Evolutionary conservation across 92 coral and sea anemone genomes (phyloP).

Genomic region (Micromussa lordhowensis): DNA sequence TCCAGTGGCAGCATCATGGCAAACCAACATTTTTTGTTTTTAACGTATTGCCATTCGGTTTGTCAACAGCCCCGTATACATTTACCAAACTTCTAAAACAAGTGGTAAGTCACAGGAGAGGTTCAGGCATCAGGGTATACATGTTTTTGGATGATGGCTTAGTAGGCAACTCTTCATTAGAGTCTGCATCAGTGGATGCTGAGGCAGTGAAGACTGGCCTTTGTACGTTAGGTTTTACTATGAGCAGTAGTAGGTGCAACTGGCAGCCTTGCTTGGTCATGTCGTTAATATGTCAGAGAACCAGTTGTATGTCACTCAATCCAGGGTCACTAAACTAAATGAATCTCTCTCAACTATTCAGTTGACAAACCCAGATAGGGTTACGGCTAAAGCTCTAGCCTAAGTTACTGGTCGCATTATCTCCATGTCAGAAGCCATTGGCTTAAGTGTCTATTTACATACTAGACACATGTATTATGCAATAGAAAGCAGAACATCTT

Average conservation of each 20-base stretch:
- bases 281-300: neutral
- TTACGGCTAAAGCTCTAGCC: constrained; percentile 56
- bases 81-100: constrained; percentile 9
- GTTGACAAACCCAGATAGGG: constrained; percentile 39
- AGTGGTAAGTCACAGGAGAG: constrained; percentile 1
- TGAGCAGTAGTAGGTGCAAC: neutral
- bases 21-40: neutral
- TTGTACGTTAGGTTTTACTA: no score
- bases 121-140: constrained; percentile 2
- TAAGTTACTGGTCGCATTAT: constrained; percentile 51
- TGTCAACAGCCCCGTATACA: neutral
- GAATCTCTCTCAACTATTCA: constrained; percentile 1
- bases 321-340: constrained; percentile 44
- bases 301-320: constrained; percentile 34
- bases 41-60: neutral
- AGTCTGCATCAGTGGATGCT: neutral
- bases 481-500: constrained; percentile 47
- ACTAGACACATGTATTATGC: constrained; percentile 56
- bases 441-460: constrained; percentile 33
- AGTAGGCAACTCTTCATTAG: neutral
- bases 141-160: neutral
- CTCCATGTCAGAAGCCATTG: constrained; percentile 55
- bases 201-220: no score
- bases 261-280: neutral
- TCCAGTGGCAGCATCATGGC: neutral